phyloP scores from a whole-genome alignment of 2,113 vertebrate genomes.

The Ginglymostoma cirratum region DNA sequence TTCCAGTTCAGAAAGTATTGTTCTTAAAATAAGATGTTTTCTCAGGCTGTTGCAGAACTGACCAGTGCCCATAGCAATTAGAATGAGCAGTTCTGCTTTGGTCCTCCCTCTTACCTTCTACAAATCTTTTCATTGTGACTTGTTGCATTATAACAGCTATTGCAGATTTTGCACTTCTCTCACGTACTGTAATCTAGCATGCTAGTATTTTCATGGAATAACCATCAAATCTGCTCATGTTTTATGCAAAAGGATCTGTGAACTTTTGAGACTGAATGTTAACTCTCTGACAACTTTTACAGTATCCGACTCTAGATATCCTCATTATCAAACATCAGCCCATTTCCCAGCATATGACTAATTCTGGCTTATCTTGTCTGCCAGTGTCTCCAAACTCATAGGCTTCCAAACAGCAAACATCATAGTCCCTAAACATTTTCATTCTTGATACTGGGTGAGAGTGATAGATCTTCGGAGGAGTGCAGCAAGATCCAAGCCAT shows the following conservation, averaged over 20 bases:
- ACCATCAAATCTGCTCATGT: not conserved
- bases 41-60: not conserved
- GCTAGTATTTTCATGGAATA: not conserved
- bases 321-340: not conserved
- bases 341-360: not conserved
- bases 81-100: not conserved
- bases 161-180: not conserved
- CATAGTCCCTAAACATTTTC: no score
- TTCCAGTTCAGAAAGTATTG: not conserved
- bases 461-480: no score
- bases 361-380: not conserved
- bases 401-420: not conserved
- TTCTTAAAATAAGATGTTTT: not conserved
- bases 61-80: not conserved
- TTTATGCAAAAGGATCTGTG: no score
- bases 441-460: no score
- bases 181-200: not conserved
- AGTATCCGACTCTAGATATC: not conserved
- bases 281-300: not conserved
- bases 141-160: not conserved
- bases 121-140: not conserved
- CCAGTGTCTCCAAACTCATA: not conserved
- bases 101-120: not conserved
- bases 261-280: not conserved
- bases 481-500: no score